Base-by-base conservation (phyloP, 1,140 invertebrate species). In the Bilobella aurantiaca region DNA sequence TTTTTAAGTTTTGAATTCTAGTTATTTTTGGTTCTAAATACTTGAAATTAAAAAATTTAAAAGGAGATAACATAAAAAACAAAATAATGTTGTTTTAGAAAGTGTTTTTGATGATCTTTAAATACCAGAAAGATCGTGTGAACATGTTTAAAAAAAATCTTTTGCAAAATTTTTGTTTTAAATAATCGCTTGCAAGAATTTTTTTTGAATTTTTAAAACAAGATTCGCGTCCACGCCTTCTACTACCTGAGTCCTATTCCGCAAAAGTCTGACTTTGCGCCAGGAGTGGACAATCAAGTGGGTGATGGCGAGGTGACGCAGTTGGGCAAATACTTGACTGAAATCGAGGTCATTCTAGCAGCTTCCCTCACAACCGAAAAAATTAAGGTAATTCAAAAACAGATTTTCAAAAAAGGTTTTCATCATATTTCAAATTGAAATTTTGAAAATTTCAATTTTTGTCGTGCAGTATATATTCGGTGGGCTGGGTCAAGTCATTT, bases 221-320 rank as follows among this genome's bases (percentile, higher is more conserved):
- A 85, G 83, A 80, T 92, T 53, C 83, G 93, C 66, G 91, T 96
- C 31, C 92, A 96, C 75, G 96, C 93, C 77, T 96, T 96, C 77
- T 91, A 92, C 77, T 93, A 94, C 79, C 79, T 97, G 46, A 76
- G 88, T 56, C 86, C 87, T 1, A 79, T 87, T 49, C 82, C 83
- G n/a, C 82, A 85, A 72, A 81, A 82, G 80, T 80, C 75, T 67
- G 73, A 78, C 68, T 81, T 74, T 75, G 78, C 73, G 69, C 74
- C 74, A 77, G 77, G 73, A 25, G 65, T 75, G 5, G 79, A 80
- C 73, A 82, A 83, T 34, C 83, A 89, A 65, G 89, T 92, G 74
- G 85, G 87, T 3, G 91, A 93, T 79, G 83, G 84, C 0, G 86
- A 89, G 75, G 89, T 93, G 3, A 79, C 88, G 56, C 86, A 90